These are phyloP conservation scores for Butastur rufipennis DNA, from an alignment of 2,113 vertebrate species.

Conservation along the genomic window DNA sequence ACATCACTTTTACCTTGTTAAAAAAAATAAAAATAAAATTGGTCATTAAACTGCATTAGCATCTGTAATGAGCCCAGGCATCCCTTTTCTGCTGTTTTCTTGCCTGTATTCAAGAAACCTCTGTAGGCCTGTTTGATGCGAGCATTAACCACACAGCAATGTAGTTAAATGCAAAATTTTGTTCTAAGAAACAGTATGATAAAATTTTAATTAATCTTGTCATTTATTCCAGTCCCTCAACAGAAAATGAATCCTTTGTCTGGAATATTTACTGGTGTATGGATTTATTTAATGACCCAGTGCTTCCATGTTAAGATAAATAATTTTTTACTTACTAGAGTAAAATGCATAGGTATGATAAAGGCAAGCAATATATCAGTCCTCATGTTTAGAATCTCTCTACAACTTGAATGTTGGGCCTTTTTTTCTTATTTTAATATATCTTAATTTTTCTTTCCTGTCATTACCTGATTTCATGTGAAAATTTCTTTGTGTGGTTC, in stretches of 20 bases:
- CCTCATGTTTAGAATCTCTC: conserved; percentile 4
- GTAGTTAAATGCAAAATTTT: not conserved
- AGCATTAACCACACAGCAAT: not conserved
- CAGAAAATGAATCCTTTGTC: not conserved
- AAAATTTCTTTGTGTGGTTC: conserved; percentile 51
- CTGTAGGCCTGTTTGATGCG: not conserved
- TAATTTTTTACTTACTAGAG: not conserved
- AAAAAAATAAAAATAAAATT: not conserved
- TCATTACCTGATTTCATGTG: conserved; percentile 67
- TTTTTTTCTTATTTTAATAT: not conserved
- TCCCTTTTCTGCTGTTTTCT: not conserved
- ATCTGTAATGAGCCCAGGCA: not conserved
- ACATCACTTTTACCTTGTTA: not conserved
- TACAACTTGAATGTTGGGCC: not conserved
- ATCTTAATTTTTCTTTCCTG: conserved; percentile 62
- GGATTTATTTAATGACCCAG: not conserved
- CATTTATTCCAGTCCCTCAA: not conserved
- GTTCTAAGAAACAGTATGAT: not conserved
- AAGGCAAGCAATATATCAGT: not conserved
- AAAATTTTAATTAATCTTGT: not conserved
- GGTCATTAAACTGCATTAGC: conserved; percentile 1
- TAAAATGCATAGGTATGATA: not conserved
- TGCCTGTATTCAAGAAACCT: not conserved
- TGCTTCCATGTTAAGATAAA: not conserved
- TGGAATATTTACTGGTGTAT: not conserved